phyloP scores from a whole-genome alignment of 2,113 vertebrate species.

The Onychorhynchus coronatus region DNA sequence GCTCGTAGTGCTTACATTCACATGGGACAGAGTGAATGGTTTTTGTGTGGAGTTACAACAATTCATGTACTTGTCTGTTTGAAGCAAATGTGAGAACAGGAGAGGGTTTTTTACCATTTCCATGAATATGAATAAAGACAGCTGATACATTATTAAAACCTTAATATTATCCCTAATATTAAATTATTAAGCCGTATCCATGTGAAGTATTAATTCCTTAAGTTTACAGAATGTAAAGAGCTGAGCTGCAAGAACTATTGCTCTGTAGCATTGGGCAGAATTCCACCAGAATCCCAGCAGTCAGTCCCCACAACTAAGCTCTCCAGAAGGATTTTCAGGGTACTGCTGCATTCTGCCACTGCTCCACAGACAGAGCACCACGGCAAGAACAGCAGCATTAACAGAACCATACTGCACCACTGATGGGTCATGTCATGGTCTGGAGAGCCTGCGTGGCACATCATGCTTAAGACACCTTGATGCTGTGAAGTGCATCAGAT shows the following conservation, averaged over 20 bases:
- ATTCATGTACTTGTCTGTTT: background rate
- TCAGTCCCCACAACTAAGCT: background rate
- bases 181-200: background rate
- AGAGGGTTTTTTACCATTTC: background rate
- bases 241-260: background rate
- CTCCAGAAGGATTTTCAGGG: background rate
- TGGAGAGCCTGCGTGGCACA: background rate
- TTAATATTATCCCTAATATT: background rate
- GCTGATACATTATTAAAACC: background rate
- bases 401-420: background rate
- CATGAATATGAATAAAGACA: background rate
- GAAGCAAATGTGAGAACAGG: background rate
- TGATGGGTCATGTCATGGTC: background rate
- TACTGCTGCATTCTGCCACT: background rate
- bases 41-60: background rate
- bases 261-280: background rate
- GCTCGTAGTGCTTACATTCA: background rate
- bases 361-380: background rate
- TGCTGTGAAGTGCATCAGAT: background rate
- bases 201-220: background rate
- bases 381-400: background rate
- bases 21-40: background rate
- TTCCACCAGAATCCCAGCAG: background rate
- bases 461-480: background rate
- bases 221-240: background rate